phyloP scores from a whole-genome alignment of 2,113 vertebrate species.

The Chaetops frenatus region DNA sequence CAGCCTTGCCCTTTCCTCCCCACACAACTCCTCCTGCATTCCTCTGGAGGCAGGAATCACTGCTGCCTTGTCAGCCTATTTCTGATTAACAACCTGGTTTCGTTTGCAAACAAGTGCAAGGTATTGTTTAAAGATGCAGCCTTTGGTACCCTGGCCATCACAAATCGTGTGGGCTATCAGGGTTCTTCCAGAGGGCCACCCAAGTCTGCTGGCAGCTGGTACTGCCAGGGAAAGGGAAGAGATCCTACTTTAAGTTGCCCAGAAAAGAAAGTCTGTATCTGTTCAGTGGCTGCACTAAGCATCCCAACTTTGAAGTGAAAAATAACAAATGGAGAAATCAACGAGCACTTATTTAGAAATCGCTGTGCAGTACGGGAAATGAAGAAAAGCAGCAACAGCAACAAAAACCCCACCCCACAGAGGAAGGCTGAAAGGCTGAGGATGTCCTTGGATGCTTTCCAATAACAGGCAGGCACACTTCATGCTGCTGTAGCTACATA shows the following conservation, averaged over 20 bases:
- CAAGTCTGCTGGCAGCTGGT: background rate
- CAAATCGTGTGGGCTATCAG: fast-evolving
- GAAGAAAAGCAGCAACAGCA: background rate
- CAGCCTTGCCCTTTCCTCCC: background rate
- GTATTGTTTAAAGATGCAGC: background rate
- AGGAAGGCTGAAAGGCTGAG: background rate
- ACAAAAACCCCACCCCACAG: background rate
- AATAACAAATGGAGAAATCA: background rate
- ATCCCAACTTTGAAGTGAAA: background rate
- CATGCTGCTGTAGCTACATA: background rate
- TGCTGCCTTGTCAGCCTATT: background rate
- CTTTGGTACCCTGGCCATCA: background rate
- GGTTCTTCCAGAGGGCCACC: background rate
- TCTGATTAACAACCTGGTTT: background rate
- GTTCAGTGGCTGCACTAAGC: background rate
- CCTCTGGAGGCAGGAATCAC: background rate
- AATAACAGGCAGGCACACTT: background rate
- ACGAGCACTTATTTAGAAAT: background rate
- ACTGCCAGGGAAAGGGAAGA: background rate
- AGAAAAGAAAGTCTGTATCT: background rate
- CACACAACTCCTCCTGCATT: background rate
- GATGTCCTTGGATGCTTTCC: background rate
- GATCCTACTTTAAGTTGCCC: background rate
- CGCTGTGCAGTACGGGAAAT: background rate
- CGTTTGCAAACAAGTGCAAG: fast-evolving